These are phyloP conservation scores for Neuroterus valhalla DNA, from an alignment of 1,140 invertebrate species.

Conservation along the genomic window DNA sequence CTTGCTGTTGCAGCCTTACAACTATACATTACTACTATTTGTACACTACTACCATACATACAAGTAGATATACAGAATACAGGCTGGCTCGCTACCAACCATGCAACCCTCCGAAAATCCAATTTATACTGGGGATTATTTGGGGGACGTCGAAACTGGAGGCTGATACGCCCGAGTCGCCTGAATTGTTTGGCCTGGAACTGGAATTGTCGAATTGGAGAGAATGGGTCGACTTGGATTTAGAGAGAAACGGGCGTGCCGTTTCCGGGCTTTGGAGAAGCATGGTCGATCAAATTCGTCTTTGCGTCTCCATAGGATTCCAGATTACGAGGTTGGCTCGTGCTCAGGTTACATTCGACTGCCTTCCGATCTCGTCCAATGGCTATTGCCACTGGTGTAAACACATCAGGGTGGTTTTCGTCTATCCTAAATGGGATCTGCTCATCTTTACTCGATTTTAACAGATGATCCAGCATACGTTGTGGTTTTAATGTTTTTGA, in stretches of 20 bases:
- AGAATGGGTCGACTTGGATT: constrained; percentile 40
- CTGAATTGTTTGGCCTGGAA: constrained; percentile 38
- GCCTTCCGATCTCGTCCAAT: constrained; percentile 34
- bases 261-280: constrained; percentile 45
- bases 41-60: too few species aligned
- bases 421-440: constrained; percentile 8
- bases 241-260: constrained; percentile 32
- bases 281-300: constrained; percentile 50
- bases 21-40: constrained; percentile 8
- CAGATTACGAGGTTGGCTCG: constrained; percentile 20
- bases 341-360: constrained; percentile 3
- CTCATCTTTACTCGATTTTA: too few species aligned
- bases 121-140: constrained; percentile 73
- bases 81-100: constrained; percentile 40
- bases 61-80: constrained; percentile 2
- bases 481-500: too few species aligned
- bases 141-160: constrained; percentile 48
- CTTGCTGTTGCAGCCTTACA: constrained; percentile 51
- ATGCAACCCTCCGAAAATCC: constrained; percentile 62
- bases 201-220: constrained; percentile 55
- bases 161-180: constrained; percentile 42
- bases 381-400: constrained; percentile 35
- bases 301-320: constrained; percentile 32
- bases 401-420: constrained; percentile 35
- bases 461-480: too few species aligned